phyloP scores from a whole-genome alignment of 1,140 invertebrate species.

The Lerema accius region DNA sequence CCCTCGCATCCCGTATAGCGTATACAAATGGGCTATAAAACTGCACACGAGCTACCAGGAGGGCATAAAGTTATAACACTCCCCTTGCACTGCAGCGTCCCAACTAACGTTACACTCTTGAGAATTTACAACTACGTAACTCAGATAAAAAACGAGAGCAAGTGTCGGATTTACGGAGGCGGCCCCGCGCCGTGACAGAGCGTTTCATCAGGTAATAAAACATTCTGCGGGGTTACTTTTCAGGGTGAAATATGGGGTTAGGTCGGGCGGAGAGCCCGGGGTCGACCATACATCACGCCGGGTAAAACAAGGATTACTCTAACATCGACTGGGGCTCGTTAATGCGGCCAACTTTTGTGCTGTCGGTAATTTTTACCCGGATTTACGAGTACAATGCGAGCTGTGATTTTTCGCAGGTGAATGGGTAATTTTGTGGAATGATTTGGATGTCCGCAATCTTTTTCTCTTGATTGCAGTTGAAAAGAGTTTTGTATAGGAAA shows the following conservation, averaged over 20 bases:
- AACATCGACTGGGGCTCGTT: conserved; percentile 58
- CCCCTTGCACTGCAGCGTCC: conserved; percentile 8
- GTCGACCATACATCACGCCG: conserved; percentile 54
- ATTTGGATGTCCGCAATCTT: too few relatives aligned
- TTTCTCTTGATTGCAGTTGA: too few relatives aligned
- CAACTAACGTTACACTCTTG: conserved; percentile 14
- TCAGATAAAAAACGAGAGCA: conserved; percentile 31
- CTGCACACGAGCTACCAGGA: conserved; percentile 1
- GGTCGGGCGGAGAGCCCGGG: conserved; percentile 47
- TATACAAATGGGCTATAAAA: conserved; percentile 5
- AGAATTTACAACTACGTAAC: conserved; percentile 26
- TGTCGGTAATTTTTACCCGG: conserved; percentile 32
- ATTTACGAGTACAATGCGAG: conserved; percentile 34
- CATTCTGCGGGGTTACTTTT: conserved; percentile 55
- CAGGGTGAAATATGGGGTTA: conserved; percentile 60
- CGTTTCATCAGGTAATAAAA: conserved; percentile 69
- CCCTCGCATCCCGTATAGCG: background rate
- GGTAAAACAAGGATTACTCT: conserved; percentile 52
- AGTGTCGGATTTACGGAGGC: conserved; percentile 32
- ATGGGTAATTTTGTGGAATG: background rate
- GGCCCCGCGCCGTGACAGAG: conserved; percentile 36
- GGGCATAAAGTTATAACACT: conserved; percentile 9
- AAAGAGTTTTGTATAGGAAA: too few relatives aligned
- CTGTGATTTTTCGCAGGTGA: conserved; percentile 10
- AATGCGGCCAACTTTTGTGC: conserved; percentile 49